Conservation (phyloP, 2,888 invertebrate genomes). For the Lissonota sp. region DNA sequence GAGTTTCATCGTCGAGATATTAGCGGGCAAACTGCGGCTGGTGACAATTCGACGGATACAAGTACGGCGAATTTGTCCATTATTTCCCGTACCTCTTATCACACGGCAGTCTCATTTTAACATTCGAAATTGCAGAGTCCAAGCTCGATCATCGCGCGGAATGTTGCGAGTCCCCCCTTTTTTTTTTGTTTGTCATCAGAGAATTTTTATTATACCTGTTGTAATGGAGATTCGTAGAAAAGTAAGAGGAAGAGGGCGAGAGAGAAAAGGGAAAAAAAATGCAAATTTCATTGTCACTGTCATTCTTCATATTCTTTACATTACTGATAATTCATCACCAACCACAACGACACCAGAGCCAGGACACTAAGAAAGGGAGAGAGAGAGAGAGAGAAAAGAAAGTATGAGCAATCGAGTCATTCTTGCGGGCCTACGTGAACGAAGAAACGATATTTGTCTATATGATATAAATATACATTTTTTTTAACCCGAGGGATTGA, state of each 20-base stretch:
- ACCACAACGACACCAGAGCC: slow-evolving; percentile 83
- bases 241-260: slow-evolving; percentile 31
- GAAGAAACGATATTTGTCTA: slow-evolving; percentile 70
- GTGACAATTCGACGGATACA: slow-evolving; percentile 75
- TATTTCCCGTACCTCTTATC: slow-evolving; percentile 71
- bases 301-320: slow-evolving; percentile 74
- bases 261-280: slow-evolving; percentile 56
- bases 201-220: slow-evolving; percentile 68
- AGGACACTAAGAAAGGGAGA: slow-evolving; percentile 80
- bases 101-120: slow-evolving; percentile 75
- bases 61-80: slow-evolving; percentile 69
- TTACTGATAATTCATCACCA: slow-evolving; percentile 77
- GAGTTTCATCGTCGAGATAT: neutral
- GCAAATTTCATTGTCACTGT: slow-evolving; percentile 75
- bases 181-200: slow-evolving; percentile 54
- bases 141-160: slow-evolving; percentile 76
- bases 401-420: slow-evolving; percentile 79
- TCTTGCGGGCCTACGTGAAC: slow-evolving; percentile 80
- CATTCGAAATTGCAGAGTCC: slow-evolving; percentile 76
- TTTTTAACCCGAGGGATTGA: slow-evolving; percentile 72
- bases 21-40: neutral
- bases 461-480: slow-evolving; percentile 55
- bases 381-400: slow-evolving; percentile 79
- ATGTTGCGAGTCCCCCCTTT: slow-evolving; percentile 74
- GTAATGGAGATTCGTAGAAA: slow-evolving; percentile 66